Base-by-base conservation (phyloP, 2,797 vertebrate genomes). In the Enteromius paludinosus region DNA sequence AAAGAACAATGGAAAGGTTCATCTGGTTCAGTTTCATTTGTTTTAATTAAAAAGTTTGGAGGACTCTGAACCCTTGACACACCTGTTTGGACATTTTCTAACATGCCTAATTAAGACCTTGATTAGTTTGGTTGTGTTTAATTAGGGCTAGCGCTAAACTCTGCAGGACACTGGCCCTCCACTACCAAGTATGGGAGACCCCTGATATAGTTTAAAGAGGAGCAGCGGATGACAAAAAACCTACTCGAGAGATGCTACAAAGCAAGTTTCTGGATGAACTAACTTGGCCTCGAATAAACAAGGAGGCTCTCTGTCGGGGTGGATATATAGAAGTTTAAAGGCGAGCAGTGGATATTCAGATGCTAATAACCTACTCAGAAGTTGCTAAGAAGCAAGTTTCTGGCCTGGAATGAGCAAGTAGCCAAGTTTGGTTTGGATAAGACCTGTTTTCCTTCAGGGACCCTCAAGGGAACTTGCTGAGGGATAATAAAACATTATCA, bases 381-480 rank as follows among this genome's bases (percentile, higher is more conserved):
- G 69, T 71, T 47, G 25, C 25, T 7, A 33, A 18, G 25, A 17
- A 56, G 56, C 30, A 20, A 23, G 6, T 54, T 54, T 38, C 47
- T 30, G 52, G 72, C 35, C n/a, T 41, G 20, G 49, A 74, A 59
- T 41, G 18, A 18, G 33, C 6, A n/a, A 23, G 49, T 38, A 49
- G 9, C 28, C 45, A 72, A 33, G 70, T 33, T 10, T 0, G 11
- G 47, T 52, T 72, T 72, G 28, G 18, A 10, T 47, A 30, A 52
- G 71, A 23, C 49, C 12, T 1, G 33, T 47, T 77, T 28, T 7
- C 28, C 74, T 45, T 30, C 17, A 20, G 38, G 74, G 73, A 62
- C n/a, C 38, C 73, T 76, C 23, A 61, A 61, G 54, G 54, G 15
- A 10, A 76, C 35, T 62, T 62, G 73, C 54, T 62, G 38, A 43